Percentiles rank a stretch among this genome's conserved stretches.
phyloP scores from a whole-genome alignment of 2,113 vertebrate species.

The Ia io region DNA sequence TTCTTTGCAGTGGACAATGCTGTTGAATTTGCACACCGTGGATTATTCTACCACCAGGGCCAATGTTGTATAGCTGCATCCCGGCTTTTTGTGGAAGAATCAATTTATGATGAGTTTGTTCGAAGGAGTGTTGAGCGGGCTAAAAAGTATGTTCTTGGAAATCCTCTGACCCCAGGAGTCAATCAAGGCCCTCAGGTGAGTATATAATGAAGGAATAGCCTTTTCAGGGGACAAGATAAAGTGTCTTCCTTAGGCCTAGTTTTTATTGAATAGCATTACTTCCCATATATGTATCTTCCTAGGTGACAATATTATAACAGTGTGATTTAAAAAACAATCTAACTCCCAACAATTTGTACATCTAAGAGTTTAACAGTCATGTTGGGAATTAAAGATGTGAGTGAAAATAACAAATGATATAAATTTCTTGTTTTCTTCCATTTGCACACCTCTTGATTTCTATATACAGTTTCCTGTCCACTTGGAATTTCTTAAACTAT shows the following conservation, averaged over 20 bases:
- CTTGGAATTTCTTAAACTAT: background rate
- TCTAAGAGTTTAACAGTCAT: background rate
- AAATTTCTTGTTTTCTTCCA: background rate
- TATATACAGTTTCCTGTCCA: background rate
- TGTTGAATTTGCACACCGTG: conserved; percentile 87
- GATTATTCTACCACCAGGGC: conserved; percentile 92
- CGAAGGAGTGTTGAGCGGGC: conserved; percentile 85
- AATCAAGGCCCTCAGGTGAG: conserved; percentile 91
- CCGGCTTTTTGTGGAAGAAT: conserved; percentile 92
- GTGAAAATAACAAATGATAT: background rate
- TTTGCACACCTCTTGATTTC: background rate
- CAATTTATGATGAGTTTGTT: conserved; percentile 91
- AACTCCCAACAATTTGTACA: background rate
- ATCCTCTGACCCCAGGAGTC: conserved; percentile 84
- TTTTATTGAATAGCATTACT: background rate
- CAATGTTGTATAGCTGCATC: conserved; percentile 92
- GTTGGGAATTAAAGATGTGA: background rate
- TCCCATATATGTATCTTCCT: background rate
- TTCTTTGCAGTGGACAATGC: conserved; percentile 86
- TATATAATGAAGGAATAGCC: background rate
- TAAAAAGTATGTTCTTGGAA: conserved; percentile 86
- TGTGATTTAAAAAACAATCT: background rate
- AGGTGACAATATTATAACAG: background rate
- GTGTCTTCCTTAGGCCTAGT: background rate
- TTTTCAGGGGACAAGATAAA: background rate